A percentile compares a stretch with the other conserved stretches of the same genome.
Conservation (phyloP, 2,888 invertebrate species). For the Scaptomyza flava region DNA sequence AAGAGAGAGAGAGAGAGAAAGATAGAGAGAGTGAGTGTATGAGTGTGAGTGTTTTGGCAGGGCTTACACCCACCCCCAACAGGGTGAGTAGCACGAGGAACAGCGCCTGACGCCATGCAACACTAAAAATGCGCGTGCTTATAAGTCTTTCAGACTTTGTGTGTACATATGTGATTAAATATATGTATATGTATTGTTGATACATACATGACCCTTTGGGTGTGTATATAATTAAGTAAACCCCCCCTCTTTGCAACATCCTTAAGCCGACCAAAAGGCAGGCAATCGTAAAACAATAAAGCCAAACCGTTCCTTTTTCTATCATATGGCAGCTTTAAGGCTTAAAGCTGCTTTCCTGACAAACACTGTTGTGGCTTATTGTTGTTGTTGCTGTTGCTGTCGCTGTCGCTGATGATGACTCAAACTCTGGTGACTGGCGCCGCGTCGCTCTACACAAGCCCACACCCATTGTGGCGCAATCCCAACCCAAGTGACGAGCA, state of each 20-base stretch:
- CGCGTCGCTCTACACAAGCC: slow-evolving; percentile 52
- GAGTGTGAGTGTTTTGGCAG: slow-evolving; percentile 35
- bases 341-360: slow-evolving; percentile 59
- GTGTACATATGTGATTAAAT: slow-evolving; percentile 8
- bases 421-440: slow-evolving; percentile 75
- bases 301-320: slow-evolving; percentile 48
- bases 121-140: slow-evolving; percentile 75
- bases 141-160: slow-evolving; percentile 43
- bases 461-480: slow-evolving; percentile 26
- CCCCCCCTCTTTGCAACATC: neutral
- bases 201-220: slow-evolving; percentile 43
- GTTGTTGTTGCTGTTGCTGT: slow-evolving; percentile 6
- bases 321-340: slow-evolving; percentile 61
- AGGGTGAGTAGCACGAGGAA: slow-evolving; percentile 19
- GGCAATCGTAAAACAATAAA: slow-evolving; percentile 50
- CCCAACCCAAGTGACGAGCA: slow-evolving; percentile 23
- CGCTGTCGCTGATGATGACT: slow-evolving; percentile 52
- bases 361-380: slow-evolving; percentile 42
- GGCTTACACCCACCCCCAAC: slow-evolving; percentile 54
- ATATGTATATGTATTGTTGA: slow-evolving; percentile 15
- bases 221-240: slow-evolving; percentile 52
- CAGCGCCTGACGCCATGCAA: slow-evolving; percentile 75
- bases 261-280: slow-evolving; percentile 26
- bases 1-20: slow-evolving; percentile 22
- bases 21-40: slow-evolving; percentile 11